phyloP scores from a whole-genome alignment of 1,140 invertebrate genomes.

The Leptopilina clavipes region DNA sequence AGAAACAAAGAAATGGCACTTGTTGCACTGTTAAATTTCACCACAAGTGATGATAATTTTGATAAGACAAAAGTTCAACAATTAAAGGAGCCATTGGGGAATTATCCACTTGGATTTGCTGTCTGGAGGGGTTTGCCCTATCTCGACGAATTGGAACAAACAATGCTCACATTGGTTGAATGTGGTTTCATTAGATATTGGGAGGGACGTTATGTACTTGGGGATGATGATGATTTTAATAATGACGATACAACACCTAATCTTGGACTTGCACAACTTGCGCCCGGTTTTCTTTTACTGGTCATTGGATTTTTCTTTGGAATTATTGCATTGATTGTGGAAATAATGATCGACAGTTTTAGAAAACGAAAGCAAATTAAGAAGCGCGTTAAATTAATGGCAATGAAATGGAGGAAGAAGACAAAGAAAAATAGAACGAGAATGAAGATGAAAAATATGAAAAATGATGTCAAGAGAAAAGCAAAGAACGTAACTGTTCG shows the following conservation, averaged over 20 bases:
- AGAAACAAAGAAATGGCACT: conserved; percentile 54
- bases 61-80: conserved; percentile 49
- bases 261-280: conserved; percentile 55
- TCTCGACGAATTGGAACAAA: conserved; percentile 52
- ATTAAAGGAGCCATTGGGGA: conserved; percentile 59
- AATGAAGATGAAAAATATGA: too few relatives aligned
- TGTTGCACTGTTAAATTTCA: conserved; percentile 60
- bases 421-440: neutral
- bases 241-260: conserved; percentile 11
- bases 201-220: conserved; percentile 23
- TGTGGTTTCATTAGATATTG: conserved; percentile 57
- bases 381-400: neutral
- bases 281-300: conserved; percentile 62
- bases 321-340: conserved; percentile 25
- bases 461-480: neutral
- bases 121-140: conserved; percentile 61
- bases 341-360: neutral
- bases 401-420: neutral
- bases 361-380: neutral
- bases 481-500: too few relatives aligned
- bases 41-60: conserved; percentile 41
- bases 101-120: conserved; percentile 61
- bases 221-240: conserved; percentile 19
- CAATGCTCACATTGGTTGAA: conserved; percentile 49
- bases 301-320: conserved; percentile 55